Base-by-base conservation (phyloP, 2,888 invertebrate species). In the Dexiosoma caninum region DNA sequence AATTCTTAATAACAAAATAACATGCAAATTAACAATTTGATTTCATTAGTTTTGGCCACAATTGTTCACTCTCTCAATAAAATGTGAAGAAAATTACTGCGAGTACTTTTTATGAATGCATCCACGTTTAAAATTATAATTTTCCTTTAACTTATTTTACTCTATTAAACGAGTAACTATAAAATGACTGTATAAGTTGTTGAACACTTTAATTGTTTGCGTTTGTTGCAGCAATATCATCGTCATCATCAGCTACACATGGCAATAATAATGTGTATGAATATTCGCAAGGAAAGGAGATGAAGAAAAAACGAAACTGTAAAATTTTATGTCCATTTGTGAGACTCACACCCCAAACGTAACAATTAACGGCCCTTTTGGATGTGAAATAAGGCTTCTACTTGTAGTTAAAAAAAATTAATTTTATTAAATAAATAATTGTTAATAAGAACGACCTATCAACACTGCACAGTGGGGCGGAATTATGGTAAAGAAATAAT, bases 11-110 rank as follows among this genome's bases (percentile, higher is more conserved):
- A 75, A 79, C 77, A 75, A 69, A 75, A 74, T 62, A 82, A 75
- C 83, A 83, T 83, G 83, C 82, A 83, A 83, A 83, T 83, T 69
- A 78, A 69, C 79, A 71, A 75, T 83, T 83, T 82, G 46, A 75
- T 66, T 75, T 75, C 79, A 79, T 75, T 75, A 66, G 40, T 70
- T 70, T 69, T 44, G 51, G 69, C 62, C 46, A 57, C 37, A 57
- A 64, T 55, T 27, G 12, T 57, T 46, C 12, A 40, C 37, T 71
- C 71, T 80, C 35, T n/a, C 55, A 55, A 71, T 21, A 76, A 76
- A 55, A 57, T 76, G 42, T 42, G 74, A 76, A 30, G 57, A 76
- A 70, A 78, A 75, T 69, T 71, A 69, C 60, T 62, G 69, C n/a
- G n/a, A n/a, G n/a, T n/a, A n/a, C n/a, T n/a, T 67, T 70, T 71